phyloP scores from a whole-genome alignment of 92 coral and sea anemone genomes.

The Actinostola sp. region DNA sequence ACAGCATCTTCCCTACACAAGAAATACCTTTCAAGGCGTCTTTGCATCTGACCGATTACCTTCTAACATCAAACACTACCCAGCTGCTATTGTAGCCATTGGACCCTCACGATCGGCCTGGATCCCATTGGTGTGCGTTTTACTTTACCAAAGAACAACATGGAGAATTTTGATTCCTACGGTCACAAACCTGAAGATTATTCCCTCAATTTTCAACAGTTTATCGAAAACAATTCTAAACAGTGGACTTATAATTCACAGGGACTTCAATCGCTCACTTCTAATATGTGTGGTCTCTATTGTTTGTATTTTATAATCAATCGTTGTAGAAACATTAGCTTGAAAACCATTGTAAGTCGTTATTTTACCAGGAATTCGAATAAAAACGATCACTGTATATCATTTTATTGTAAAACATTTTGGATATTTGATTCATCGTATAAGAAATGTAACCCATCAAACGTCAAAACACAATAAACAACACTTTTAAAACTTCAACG shows the following conservation, averaged over 20 bases:
- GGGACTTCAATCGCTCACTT: slow-evolving; percentile 44
- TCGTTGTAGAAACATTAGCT: slow-evolving; percentile 33
- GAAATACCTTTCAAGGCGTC: slow-evolving; percentile 35
- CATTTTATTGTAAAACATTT: slow-evolving; percentile 43
- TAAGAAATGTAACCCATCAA: slow-evolving; percentile 9
- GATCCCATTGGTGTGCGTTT: slow-evolving; percentile 30
- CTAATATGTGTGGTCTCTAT: slow-evolving; percentile 67
- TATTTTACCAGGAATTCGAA: slow-evolving; percentile 40
- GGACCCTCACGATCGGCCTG: slow-evolving; percentile 15
- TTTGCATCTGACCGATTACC: slow-evolving; percentile 55
- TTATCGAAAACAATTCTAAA: slow-evolving; percentile 18
- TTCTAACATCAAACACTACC: slow-evolving; percentile 8
- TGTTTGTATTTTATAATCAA: slow-evolving; percentile 49
- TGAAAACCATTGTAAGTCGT: slow-evolving; percentile 51
- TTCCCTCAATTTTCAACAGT: slow-evolving; percentile 22
- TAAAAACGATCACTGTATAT: slow-evolving; percentile 54
- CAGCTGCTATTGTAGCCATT: slow-evolving; percentile 30
- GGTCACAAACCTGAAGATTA: slow-evolving; percentile 49
- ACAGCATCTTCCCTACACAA: slow-evolving; percentile 19
- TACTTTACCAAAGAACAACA: slow-evolving; percentile 43
- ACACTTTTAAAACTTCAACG: not conserved
- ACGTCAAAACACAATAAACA: slow-evolving; percentile 9
- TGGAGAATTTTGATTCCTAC: slow-evolving; percentile 64
- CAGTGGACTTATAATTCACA: slow-evolving; percentile 4
- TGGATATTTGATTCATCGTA: slow-evolving; percentile 8